These are phyloP conservation scores for Harmothoe impar DNA, from an alignment of 2,888 invertebrate genomes.

Conservation along the genomic window DNA sequence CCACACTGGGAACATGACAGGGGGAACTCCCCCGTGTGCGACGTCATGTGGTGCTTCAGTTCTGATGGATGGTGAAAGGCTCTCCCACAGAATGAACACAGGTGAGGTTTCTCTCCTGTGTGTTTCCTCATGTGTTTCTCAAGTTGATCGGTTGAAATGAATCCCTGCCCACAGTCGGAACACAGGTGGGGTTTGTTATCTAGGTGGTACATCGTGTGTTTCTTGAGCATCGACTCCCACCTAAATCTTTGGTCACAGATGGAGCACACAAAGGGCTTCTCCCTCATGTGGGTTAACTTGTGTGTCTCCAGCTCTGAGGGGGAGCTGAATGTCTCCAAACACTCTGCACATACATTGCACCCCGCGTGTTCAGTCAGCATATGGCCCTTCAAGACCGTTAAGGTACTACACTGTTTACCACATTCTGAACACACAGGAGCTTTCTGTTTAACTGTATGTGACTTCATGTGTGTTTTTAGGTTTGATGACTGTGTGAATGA, in stretches of 20 bases:
- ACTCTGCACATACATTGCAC: background rate
- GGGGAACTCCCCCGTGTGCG: background rate
- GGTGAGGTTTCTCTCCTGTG: conserved; percentile 1
- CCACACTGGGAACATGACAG: background rate
- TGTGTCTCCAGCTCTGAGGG: background rate
- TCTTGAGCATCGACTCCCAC: background rate
- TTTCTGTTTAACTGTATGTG: background rate
- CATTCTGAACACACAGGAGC: background rate
- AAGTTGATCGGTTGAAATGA: background rate
- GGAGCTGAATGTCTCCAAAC: background rate
- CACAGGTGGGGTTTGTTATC: background rate
- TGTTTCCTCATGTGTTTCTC: conserved; percentile 2
- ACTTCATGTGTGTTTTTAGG: conserved; percentile 11
- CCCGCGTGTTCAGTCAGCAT: background rate
- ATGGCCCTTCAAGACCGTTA: background rate
- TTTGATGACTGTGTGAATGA: background rate
- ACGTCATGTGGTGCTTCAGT: background rate
- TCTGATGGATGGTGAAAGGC: background rate
- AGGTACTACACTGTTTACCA: background rate
- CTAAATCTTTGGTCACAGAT: background rate
- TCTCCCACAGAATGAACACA: conserved; percentile 18
- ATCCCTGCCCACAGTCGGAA: conserved; percentile 30
- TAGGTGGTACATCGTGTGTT: background rate
- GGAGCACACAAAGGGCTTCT: background rate
- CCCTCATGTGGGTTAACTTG: background rate